A percentile compares a stretch with the other conserved stretches of the same genome.
phyloP scores from a whole-genome alignment of 2,888 invertebrate genomes.

The Tetropium fuscum region DNA sequence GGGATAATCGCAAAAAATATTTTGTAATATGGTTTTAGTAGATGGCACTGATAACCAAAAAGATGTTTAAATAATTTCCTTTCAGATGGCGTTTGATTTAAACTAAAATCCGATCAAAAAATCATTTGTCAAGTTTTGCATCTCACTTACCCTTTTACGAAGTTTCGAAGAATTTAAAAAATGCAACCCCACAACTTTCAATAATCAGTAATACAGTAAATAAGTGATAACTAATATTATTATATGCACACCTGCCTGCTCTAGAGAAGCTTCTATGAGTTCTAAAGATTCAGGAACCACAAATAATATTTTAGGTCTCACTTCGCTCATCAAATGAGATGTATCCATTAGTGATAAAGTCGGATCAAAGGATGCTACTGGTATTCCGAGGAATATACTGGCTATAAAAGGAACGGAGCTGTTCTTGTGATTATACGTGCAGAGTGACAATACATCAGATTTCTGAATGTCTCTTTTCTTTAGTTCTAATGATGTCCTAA shows the following conservation, averaged over 20 bases:
- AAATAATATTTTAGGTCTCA: constrained; percentile 56
- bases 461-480: constrained; percentile 59
- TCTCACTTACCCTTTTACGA: no score
- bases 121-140: no score
- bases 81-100: no score
- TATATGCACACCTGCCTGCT: constrained; percentile 38
- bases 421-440: constrained; percentile 66
- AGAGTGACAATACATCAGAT: constrained; percentile 66
- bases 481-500: constrained; percentile 66
- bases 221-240: background rate
- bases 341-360: constrained; percentile 49
- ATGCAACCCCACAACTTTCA: no score
- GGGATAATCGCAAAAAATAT: no score
- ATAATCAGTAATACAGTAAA: no score
- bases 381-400: constrained; percentile 64
- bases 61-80: no score
- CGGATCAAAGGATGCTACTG: constrained; percentile 55
- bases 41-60: no score
- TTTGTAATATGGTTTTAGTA: no score
- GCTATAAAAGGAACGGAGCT: constrained; percentile 67
- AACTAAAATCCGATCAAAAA: no score
- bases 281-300: constrained; percentile 47
- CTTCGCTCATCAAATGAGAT: constrained; percentile 49
- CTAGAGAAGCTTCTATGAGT: constrained; percentile 49
- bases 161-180: no score